Conservation (phyloP, 2,888 invertebrate genomes). For the Geotrupes spiniger region DNA sequence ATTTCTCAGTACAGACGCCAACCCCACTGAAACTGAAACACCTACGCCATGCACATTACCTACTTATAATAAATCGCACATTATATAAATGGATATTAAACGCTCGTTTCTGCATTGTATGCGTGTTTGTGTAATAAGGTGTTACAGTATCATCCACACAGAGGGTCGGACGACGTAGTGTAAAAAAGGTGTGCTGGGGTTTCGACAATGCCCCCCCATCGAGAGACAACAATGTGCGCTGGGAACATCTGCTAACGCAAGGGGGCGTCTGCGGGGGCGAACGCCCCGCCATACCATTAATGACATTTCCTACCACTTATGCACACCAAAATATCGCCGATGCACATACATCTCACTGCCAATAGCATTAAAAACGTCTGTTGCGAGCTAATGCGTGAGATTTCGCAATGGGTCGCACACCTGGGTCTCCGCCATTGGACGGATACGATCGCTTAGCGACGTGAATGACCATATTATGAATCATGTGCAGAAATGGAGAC, state of each 20-base stretch:
- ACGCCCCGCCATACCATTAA: conserved; percentile 18
- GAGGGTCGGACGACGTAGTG: conserved; percentile 24
- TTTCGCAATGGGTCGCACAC: no score
- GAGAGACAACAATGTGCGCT: conserved; percentile 47
- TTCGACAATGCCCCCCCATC: conserved; percentile 42
- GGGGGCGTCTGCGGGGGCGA: conserved; percentile 36
- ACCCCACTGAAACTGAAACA: no score
- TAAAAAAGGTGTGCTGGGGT: conserved; percentile 40
- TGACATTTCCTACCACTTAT: conserved; percentile 13
- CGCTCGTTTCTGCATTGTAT: no score
- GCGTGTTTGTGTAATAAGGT: neutral
- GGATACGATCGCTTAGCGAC: no score
- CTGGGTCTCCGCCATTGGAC: no score
- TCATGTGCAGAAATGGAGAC: no score
- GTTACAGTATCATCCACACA: conserved; percentile 1
- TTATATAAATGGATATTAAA: no score
- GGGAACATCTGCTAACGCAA: conserved; percentile 46
- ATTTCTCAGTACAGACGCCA: no score
- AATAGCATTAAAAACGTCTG: neutral
- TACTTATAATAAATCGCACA: no score
- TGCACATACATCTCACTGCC: neutral
- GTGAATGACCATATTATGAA: no score
- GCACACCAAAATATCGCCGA: conserved; percentile 1
- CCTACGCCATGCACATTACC: no score
- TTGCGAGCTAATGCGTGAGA: no score